Conservation (phyloP, 2,797 vertebrate genomes). For the Gymnopithys bicolor region DNA sequence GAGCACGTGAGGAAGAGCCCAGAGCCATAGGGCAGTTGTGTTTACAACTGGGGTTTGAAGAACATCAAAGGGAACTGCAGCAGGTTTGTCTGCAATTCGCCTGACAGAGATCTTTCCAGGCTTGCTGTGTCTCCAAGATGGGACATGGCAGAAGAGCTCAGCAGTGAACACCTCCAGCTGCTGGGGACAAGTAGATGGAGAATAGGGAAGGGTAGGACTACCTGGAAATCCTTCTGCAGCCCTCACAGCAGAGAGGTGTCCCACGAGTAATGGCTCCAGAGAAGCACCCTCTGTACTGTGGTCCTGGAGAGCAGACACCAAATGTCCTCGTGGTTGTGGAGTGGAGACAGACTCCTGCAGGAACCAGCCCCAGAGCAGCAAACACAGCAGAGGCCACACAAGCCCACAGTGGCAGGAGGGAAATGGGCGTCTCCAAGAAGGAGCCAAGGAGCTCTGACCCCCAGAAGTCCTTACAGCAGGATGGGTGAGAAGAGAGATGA, state of each 20-base stretch:
- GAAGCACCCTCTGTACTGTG: not conserved
- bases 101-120: not conserved
- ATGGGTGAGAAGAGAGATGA: not conserved
- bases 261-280: not conserved
- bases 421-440: not conserved
- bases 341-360: not conserved
- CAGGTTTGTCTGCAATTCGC: not conserved
- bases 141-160: not conserved
- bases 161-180: not conserved
- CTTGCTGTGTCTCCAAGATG: not conserved
- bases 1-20: not conserved
- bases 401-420: not conserved
- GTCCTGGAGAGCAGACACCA: slow-evolving; percentile 28
- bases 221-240: not conserved
- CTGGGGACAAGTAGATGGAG: not conserved
- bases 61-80: not conserved
- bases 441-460: not conserved
- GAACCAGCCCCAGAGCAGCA: not conserved
- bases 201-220: not conserved
- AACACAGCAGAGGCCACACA: rapidly evolving
- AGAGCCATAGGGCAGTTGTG: not conserved
- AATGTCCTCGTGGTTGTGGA: not conserved
- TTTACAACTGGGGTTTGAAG: not conserved
- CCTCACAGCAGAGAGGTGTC: not conserved
- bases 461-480: not conserved